These are phyloP conservation scores for Chionodraco myersi DNA, from an alignment of 2,113 vertebrate species.

Conservation along the genomic window DNA sequence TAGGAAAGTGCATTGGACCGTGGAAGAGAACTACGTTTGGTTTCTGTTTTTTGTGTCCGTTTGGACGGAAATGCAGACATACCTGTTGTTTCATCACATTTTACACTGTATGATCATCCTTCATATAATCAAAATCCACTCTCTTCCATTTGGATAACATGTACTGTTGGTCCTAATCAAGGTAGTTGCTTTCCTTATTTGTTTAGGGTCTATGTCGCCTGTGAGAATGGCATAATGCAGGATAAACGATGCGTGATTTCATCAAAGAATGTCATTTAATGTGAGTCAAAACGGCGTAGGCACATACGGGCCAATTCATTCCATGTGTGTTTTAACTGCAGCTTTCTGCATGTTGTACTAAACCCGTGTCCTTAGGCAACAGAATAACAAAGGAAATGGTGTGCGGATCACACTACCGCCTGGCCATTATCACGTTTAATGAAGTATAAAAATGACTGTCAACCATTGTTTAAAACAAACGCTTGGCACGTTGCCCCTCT, in stretches of 20 bases:
- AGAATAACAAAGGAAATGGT: constrained; percentile 22
- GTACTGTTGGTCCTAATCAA: background rate
- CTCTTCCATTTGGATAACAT: background rate
- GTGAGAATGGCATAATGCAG: background rate
- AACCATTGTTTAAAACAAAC: constrained; percentile 43
- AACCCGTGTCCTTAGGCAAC: background rate
- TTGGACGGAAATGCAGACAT: background rate
- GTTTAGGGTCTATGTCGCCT: background rate
- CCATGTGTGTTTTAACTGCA: background rate
- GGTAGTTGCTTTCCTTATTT: background rate
- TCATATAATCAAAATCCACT: constrained; percentile 1
- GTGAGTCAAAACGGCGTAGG: background rate
- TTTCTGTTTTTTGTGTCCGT: background rate
- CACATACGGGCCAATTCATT: background rate
- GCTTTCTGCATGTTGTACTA: constrained; percentile 9
- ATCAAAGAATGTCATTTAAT: background rate
- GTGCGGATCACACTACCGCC: constrained; percentile 15
- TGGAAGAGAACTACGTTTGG: background rate
- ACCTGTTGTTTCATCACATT: background rate
- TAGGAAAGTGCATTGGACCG: background rate
- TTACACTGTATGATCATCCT: background rate
- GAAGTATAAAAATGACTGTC: constrained; percentile 39
- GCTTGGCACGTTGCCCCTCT: constrained; percentile 46
- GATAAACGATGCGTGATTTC: constrained; percentile 8
- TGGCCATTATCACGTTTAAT: constrained; percentile 12